Evolutionary conservation across 1,140 invertebrate genomes (phyloP).

Genomic region (Formica exsecta): DNA sequence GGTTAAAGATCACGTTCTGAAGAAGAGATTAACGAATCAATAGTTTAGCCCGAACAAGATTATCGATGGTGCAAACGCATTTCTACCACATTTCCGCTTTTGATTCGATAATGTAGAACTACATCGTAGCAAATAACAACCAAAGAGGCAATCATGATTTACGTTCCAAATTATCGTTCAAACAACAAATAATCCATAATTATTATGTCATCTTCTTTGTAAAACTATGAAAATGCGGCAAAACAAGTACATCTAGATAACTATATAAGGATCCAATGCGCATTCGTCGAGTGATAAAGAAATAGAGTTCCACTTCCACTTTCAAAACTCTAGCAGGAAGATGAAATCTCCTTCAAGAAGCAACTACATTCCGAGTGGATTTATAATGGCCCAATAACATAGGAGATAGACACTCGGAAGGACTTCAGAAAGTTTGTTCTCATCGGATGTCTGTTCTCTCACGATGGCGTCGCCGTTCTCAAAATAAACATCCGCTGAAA

Average conservation of each 20-base stretch:
- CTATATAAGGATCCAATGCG: background rate
- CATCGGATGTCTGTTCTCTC: constrained; percentile 3
- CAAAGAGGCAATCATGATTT: constrained; percentile 9
- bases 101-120: constrained; percentile 5
- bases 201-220: background rate
- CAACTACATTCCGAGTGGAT: constrained; percentile 41
- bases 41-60: background rate
- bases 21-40: constrained; percentile 36
- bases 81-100: background rate
- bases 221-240: background rate
- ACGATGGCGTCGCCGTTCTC: background rate
- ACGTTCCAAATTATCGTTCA: background rate
- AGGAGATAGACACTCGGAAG: constrained; percentile 5
- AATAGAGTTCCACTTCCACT: constrained; percentile 17
- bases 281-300: background rate
- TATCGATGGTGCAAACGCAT: background rate
- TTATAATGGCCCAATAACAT: constrained; percentile 37
- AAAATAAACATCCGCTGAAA: constrained; percentile 27
- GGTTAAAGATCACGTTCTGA: background rate
- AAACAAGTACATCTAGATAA: background rate
- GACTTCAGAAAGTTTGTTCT: constrained; percentile 5
- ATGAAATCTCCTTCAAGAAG: constrained; percentile 26
- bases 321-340: background rate
- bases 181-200: background rate
- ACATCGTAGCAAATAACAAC: background rate